Evolutionary conservation across 2,888 invertebrate species (phyloP).

Genomic region (Ecdyonurus torrentis): DNA sequence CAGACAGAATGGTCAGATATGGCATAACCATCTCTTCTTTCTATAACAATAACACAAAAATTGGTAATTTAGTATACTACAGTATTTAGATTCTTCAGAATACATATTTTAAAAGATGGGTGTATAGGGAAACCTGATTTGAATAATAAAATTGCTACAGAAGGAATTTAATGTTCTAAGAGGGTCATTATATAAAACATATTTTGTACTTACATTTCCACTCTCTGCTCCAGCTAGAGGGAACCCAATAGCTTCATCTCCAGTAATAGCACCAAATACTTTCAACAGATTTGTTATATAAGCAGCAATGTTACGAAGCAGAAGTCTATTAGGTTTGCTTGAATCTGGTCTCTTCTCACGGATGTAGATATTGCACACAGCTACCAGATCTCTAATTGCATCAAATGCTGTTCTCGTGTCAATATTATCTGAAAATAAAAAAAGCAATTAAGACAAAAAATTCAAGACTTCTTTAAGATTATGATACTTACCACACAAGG

Average conservation of each 20-base stretch:
- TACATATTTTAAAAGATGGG: too few relatives aligned
- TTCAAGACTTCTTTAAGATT: slow-evolving; percentile 2
- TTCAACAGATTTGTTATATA: slow-evolving; percentile 71
- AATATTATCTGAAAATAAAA: slow-evolving; percentile 71
- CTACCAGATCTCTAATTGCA: slow-evolving; percentile 66
- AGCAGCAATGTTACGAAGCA: slow-evolving; percentile 59
- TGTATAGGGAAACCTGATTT: too few relatives aligned
- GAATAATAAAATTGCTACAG: too few relatives aligned
- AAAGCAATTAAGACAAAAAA: too few relatives aligned
- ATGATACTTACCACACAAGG: slow-evolving; percentile 74
- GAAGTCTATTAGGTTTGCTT: slow-evolving; percentile 35
- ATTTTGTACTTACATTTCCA: slow-evolving; percentile 29
- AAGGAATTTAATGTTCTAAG: too few relatives aligned
- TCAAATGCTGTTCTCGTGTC: slow-evolving; percentile 85
- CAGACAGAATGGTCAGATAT: slow-evolving; percentile 66
- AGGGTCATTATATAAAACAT: too few relatives aligned
- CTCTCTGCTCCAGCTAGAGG: slow-evolving; percentile 34
- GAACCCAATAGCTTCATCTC: slow-evolving; percentile 52
- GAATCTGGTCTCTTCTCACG: slow-evolving; percentile 38
- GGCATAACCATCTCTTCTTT: slow-evolving; percentile 73
- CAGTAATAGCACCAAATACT: slow-evolving; percentile 57
- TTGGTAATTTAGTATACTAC: too few relatives aligned
- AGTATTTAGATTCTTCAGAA: too few relatives aligned
- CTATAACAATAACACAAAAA: slow-evolving; percentile 23
- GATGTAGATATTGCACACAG: slow-evolving; percentile 71